Percentiles rank a stretch among this genome's conserved stretches.
Evolutionary conservation across 2,113 vertebrate genomes (phyloP).

Genomic region (Mormyrus lacerda): DNA sequence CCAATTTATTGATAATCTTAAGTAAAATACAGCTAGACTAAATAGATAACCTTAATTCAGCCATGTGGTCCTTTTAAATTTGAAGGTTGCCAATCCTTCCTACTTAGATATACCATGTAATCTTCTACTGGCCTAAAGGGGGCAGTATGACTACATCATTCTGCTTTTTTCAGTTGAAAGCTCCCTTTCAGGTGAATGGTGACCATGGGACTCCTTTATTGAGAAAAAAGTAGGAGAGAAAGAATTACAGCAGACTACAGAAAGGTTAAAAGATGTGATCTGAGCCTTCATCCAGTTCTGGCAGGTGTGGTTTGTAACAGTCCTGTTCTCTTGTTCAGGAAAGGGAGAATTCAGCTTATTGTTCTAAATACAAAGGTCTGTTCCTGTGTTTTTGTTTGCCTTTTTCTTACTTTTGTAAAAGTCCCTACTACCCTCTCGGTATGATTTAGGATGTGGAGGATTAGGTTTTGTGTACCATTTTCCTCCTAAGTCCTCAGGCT

Average conservation of each 20-base stretch:
- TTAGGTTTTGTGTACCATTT: constrained; percentile 3
- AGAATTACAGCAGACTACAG: not conserved
- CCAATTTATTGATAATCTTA: not conserved
- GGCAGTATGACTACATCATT: not conserved
- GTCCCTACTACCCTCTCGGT: not conserved
- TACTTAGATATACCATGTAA: not conserved
- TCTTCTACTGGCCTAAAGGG: not conserved
- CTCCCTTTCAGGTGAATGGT: not conserved
- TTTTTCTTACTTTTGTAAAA: constrained; percentile 1
- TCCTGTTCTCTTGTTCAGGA: not conserved
- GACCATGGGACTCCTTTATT: not conserved
- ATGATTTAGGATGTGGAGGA: not conserved
- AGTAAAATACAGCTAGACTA: not conserved
- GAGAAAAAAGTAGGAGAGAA: not conserved
- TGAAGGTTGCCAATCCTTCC: not conserved
- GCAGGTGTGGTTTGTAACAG: not conserved
- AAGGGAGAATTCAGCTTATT: not conserved
- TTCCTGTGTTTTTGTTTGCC: not conserved
- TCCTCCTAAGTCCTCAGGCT: not conserved
- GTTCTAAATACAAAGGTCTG: constrained; percentile 1
- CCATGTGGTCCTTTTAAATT: not conserved
- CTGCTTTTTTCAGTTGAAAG: not conserved
- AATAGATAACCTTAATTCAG: not conserved
- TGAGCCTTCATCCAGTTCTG: not conserved
- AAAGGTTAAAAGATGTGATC: constrained; percentile 2